These are phyloP conservation scores for Myotis daubentonii DNA, from an alignment of 2,797 vertebrate genomes.

Conservation along the genomic window DNA sequence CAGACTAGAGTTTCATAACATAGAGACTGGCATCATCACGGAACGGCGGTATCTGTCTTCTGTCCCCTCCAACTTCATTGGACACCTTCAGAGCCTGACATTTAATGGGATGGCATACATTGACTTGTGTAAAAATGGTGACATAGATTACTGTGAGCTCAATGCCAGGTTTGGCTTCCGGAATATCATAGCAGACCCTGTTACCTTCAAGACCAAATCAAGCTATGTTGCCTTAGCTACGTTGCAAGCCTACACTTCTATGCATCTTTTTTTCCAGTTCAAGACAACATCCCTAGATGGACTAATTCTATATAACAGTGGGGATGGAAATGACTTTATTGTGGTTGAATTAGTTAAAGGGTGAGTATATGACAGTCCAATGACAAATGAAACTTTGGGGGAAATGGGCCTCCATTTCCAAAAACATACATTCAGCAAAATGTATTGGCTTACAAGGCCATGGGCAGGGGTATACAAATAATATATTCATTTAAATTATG, in stretches of 20 bases:
- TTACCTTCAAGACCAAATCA: constrained; percentile 98
- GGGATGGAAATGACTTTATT: constrained; percentile 98
- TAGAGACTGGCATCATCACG: constrained; percentile 98
- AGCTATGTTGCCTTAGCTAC: constrained; percentile 96
- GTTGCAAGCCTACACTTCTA: constrained; percentile 98
- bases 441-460: background rate
- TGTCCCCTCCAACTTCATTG: constrained; percentile 98
- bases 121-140: constrained; percentile 98
- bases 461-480: background rate
- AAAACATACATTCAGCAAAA: background rate
- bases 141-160: constrained; percentile 99
- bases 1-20: constrained; percentile 98
- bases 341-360: constrained; percentile 99
- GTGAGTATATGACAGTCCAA: constrained; percentile 84
- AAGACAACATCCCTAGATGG: constrained; percentile 98
- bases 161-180: constrained; percentile 98
- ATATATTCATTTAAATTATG: background rate
- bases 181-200: constrained; percentile 98
- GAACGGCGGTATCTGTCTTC: constrained; percentile 94
- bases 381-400: background rate
- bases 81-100: constrained; percentile 96
- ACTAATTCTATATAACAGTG: constrained; percentile 97
- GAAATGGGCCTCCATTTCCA: background rate
- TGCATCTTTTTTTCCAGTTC: constrained; percentile 99
- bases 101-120: constrained; percentile 99